Evolutionary conservation across 2,113 vertebrate species (phyloP).

Genomic region (Vulpes ferrilata): DNA sequence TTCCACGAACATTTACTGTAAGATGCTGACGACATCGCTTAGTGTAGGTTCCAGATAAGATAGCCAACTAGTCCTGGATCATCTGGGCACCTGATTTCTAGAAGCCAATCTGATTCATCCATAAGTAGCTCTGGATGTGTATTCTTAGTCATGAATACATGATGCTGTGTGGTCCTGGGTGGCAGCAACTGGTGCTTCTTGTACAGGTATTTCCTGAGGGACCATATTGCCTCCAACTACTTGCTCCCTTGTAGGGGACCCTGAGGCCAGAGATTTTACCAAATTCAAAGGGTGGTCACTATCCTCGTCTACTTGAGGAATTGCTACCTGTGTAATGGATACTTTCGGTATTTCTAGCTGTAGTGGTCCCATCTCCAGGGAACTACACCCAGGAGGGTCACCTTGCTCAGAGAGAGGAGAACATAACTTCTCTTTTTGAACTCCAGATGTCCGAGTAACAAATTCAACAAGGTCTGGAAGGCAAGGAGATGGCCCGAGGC

Average conservation of each 20-base stretch:
- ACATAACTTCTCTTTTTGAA: conserved; percentile 82
- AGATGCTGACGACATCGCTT: conserved; percentile 80
- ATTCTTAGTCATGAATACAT: conserved; percentile 64
- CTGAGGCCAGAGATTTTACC: conserved; percentile 66
- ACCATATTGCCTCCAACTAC: conserved; percentile 65
- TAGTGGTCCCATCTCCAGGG: conserved; percentile 74
- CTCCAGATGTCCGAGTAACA: conserved; percentile 81
- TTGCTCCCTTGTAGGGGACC: conserved; percentile 61
- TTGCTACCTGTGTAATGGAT: conserved; percentile 64
- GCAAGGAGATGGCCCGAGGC: conserved; percentile 78
- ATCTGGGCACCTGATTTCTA: conserved; percentile 83
- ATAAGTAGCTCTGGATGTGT: conserved; percentile 58
- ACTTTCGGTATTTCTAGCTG: conserved; percentile 79
- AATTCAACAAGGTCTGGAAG: conserved; percentile 83
- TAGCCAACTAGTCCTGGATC: conserved; percentile 82
- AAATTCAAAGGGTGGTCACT: conserved; percentile 67
- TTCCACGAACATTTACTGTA: conserved; percentile 81
- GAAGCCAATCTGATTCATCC: conserved; percentile 76
- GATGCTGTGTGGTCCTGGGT: conserved; percentile 61
- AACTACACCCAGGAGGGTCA: conserved; percentile 58
- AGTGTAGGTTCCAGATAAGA: conserved; percentile 73
- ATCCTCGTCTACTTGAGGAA: conserved; percentile 72
- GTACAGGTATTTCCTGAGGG: conserved; percentile 69
- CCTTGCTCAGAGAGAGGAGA: conserved; percentile 75
- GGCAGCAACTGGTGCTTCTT: conserved; percentile 72